Percentiles rank a stretch among this genome's conserved stretches.
Evolutionary conservation across 2,888 invertebrate species (phyloP).

Genomic region (Habroteleia sp.): DNA sequence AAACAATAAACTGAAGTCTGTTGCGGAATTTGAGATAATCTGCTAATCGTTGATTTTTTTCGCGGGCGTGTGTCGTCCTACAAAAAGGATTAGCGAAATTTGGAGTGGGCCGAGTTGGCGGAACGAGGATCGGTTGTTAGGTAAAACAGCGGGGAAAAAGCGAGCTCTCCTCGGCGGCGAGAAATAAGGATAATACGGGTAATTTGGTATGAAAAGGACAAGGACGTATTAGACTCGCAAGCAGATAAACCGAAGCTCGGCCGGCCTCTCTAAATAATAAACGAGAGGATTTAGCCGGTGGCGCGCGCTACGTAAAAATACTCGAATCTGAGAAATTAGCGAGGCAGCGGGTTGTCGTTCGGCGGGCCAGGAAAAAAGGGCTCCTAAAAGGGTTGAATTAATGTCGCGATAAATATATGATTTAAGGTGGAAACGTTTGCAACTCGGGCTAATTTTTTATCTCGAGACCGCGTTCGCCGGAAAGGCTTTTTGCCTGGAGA

Average conservation of each 20-base stretch:
- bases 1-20: no score
- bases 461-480: constrained; percentile 74
- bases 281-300: constrained; percentile 79
- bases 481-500: constrained; percentile 72
- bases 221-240: constrained; percentile 60
- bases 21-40: no score
- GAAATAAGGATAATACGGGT: constrained; percentile 69
- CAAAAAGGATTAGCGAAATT: constrained; percentile 47
- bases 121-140: constrained; percentile 14
- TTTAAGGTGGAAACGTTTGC: constrained; percentile 81
- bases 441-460: constrained; percentile 81
- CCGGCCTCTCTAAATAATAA: constrained; percentile 79
- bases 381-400: constrained; percentile 81
- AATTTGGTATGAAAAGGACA: constrained; percentile 68
- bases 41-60: no score
- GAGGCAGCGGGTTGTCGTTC: constrained; percentile 75
- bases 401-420: constrained; percentile 82
- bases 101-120: neutral
- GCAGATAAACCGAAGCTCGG: constrained; percentile 44
- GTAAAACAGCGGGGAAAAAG: constrained; percentile 50
- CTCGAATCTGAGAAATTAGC: constrained; percentile 82
- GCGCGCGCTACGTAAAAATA: constrained; percentile 79
- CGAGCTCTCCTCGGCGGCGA: constrained; percentile 9
- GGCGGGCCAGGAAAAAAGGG: constrained; percentile 73
- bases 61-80: constrained; percentile 18